Base-by-base conservation (phyloP, 2,113 vertebrate species). In the Corydoras maculifer region DNA sequence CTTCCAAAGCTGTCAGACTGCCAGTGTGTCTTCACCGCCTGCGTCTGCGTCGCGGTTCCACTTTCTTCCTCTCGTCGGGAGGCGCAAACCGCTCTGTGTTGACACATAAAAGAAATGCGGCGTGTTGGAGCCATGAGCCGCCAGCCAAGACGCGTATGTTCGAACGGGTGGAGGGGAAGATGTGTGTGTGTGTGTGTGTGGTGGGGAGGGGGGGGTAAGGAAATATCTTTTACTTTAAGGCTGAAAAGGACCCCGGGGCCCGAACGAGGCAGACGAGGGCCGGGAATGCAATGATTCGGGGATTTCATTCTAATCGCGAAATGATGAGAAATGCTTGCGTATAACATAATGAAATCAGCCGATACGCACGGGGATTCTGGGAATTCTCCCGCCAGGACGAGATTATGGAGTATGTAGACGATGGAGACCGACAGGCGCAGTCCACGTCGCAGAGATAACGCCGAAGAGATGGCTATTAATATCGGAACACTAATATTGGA, bases 1-100 rank as follows among this genome's bases (percentile, higher is more conserved):
- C 57, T 60, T 73, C 59, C 29, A 60, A 18, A 64, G 58, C 65
- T 74, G 72, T 74, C 72, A 68, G 58, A 51, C 63, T 51, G 29
- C 0, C n/a, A 65, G 63, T 4, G 48, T 8, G 55, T 13, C 35
- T 14, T 48, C 54, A 58, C 43, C 49, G 70, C 30, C 48, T 12
- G 63, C 55, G 31, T 65, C 63, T 43, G 31, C n/a, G 71, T 51
- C 32, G 43, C 55, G 14, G 14, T n/a, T 35, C 14, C 57, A 32
- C 63, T 35, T 73, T 74, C 49, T 30, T 12, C n/a, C 58, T 35
- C 10, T 58, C 59, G 62, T 53, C n/a, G 60, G 30, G 9, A 67
- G 43, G 58, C 57, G 32, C 49, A 35, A 53, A 53, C 64, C 61
- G 64, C 31, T 70, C 49, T 29, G 30, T 30, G 15, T 30, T 53